phyloP scores from a whole-genome alignment of 2,888 invertebrate species.

The Cryptocephalus primarius region DNA sequence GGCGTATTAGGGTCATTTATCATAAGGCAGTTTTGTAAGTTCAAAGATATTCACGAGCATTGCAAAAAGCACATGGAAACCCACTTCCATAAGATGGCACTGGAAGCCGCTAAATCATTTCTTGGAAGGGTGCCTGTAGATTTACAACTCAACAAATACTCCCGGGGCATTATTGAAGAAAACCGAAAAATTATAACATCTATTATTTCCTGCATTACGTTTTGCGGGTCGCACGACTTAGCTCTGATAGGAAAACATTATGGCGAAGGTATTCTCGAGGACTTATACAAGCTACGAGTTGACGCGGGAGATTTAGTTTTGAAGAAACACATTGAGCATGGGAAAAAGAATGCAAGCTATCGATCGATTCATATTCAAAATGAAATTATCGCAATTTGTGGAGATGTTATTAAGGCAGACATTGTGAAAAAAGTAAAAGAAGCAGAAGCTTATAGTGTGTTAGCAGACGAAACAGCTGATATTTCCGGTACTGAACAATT shows the following conservation, averaged over 20 bases:
- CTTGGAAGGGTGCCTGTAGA: slow-evolving; percentile 10
- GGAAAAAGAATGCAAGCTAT: slow-evolving; percentile 21
- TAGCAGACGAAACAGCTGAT: slow-evolving; percentile 22
- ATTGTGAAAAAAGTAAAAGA: slow-evolving; percentile 14
- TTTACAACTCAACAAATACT: slow-evolving; percentile 11
- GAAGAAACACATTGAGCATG: slow-evolving; percentile 20
- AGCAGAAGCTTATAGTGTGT: slow-evolving; percentile 14
- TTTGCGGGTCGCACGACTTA: slow-evolving; percentile 7
- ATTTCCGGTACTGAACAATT: slow-evolving; percentile 22
- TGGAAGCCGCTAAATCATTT: slow-evolving; percentile 20
- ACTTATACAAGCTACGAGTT: slow-evolving; percentile 17
- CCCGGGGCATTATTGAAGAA: slow-evolving; percentile 13
- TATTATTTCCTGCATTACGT: slow-evolving; percentile 16
- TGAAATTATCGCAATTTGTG: slow-evolving; percentile 16
- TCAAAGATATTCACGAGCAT: slow-evolving; percentile 7
- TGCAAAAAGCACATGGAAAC: slow-evolving; percentile 10
- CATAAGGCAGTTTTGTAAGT: slow-evolving; percentile 13
- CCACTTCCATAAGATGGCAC: slow-evolving; percentile 16
- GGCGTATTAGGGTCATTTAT: slow-evolving; percentile 19
- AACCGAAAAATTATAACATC: slow-evolving; percentile 16
- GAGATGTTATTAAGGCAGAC: slow-evolving; percentile 13
- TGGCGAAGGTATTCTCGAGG: slow-evolving; percentile 16
- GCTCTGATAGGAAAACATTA: slow-evolving; percentile 11
- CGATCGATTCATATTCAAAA: slow-evolving; percentile 24
- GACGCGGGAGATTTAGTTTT: slow-evolving; percentile 19